Conservation (phyloP, 2,888 invertebrate species). For the Caenorhabditis sulstoni region DNA sequence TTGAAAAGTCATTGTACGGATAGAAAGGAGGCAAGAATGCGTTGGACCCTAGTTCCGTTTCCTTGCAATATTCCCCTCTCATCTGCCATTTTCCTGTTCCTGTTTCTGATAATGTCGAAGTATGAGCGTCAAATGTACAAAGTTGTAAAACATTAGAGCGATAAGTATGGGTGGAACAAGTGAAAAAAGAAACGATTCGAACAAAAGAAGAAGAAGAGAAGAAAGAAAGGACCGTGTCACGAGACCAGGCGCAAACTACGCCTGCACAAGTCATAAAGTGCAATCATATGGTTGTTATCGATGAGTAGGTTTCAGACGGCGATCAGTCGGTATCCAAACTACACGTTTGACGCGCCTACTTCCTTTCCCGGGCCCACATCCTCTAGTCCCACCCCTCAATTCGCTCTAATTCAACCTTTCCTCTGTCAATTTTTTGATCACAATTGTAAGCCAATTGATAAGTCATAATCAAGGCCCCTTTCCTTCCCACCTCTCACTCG, state of each 20-base stretch:
- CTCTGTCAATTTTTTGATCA: too few relatives aligned
- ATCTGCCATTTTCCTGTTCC: not conserved
- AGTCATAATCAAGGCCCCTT: constrained; percentile 34
- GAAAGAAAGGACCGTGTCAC: not conserved
- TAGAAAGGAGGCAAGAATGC: not conserved
- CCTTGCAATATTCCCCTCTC: constrained; percentile 5
- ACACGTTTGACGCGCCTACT: constrained; percentile 22
- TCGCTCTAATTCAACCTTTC: not conserved
- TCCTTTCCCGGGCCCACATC: not conserved
- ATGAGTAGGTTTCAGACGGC: constrained; percentile 20
- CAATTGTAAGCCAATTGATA: constrained; percentile 29
- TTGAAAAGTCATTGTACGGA: constrained; percentile 32
- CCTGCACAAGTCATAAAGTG: constrained; percentile 47
- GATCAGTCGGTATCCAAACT: constrained; percentile 28
- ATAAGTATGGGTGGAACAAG: constrained; percentile 9
- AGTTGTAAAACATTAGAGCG: constrained; percentile 26
- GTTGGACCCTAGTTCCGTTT: too few relatives aligned
- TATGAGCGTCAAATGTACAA: constrained; percentile 48
- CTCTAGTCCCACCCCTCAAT: not conserved
- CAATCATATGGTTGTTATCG: constrained; percentile 52
- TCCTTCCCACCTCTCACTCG: not conserved
- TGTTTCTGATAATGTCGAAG: constrained; percentile 25
- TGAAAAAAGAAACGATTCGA: not conserved
- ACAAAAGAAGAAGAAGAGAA: not conserved
- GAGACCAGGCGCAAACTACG: constrained; percentile 17